These are phyloP conservation scores for Diachasma alloeum DNA, from an alignment of 1,140 invertebrate species.

Conservation along the genomic window DNA sequence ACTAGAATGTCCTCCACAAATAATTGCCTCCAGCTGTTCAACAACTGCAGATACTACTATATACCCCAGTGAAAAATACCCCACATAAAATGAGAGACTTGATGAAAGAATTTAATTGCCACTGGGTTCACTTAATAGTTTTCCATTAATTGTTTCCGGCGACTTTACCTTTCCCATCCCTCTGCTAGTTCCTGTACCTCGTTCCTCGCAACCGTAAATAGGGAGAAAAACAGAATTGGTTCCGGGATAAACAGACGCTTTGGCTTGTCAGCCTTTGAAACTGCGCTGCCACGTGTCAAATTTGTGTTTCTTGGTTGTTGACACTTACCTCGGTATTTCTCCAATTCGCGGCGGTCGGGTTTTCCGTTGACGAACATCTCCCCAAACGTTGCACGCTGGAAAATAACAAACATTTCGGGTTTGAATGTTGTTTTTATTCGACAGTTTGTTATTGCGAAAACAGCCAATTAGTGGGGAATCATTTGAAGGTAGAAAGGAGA, in stretches of 20 bases:
- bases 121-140: neutral
- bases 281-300: neutral
- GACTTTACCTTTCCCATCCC: neutral
- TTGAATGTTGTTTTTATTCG: neutral
- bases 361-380: constrained; percentile 46
- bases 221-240: neutral
- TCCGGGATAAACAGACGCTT: neutral
- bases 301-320: neutral
- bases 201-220: neutral
- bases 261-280: neutral
- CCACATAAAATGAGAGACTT: neutral
- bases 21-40: too few species aligned
- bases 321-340: constrained; percentile 52
- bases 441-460: neutral
- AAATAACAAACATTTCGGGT: constrained; percentile 27
- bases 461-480: too few species aligned
- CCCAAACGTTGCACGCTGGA: constrained; percentile 49
- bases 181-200: too few species aligned
- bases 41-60: too few species aligned
- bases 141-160: neutral
- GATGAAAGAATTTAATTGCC: neutral
- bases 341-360: constrained; percentile 53
- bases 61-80: neutral
- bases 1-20: too few species aligned
- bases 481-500: too few species aligned